Percentiles rank a stretch among this genome's conserved stretches.
Evolutionary conservation across 2,888 invertebrate genomes (phyloP).

Genomic region (Drosophila lutescens): DNA sequence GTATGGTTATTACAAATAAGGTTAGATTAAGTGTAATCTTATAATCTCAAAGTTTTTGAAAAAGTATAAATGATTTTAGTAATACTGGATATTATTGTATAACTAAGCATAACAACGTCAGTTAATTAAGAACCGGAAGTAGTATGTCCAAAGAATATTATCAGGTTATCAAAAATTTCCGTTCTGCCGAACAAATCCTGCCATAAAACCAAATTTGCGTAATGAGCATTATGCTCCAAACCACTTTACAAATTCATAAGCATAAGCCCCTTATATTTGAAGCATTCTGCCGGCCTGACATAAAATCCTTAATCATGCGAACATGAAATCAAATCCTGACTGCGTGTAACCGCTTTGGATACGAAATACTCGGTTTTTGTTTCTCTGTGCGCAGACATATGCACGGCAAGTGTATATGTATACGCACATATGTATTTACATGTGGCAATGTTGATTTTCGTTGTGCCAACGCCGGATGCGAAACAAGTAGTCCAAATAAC

Average conservation of each 20-base stretch:
- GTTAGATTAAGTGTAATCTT: too few relatives aligned
- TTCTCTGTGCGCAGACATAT: constrained; percentile 33
- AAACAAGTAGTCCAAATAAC: constrained; percentile 79
- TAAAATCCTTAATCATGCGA: constrained; percentile 38
- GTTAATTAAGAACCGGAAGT: not conserved
- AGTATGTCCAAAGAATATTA: not conserved
- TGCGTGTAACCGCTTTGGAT: constrained; percentile 37
- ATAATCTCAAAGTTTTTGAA: too few relatives aligned
- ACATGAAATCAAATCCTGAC: constrained; percentile 40
- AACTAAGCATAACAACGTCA: not conserved
- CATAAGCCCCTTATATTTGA: constrained; percentile 20
- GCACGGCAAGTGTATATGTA: constrained; percentile 3
- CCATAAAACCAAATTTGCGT: constrained; percentile 17
- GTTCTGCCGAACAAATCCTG: not conserved
- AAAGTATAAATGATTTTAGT: too few relatives aligned
- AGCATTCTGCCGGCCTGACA: constrained; percentile 16
- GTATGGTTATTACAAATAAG: too few relatives aligned
- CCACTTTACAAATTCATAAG: constrained; percentile 31
- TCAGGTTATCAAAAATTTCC: not conserved
- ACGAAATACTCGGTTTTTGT: constrained; percentile 31
- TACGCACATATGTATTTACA: constrained; percentile 6
- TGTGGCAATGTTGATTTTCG: constrained; percentile 69
- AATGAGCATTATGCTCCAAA: constrained; percentile 32
- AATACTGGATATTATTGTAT: too few relatives aligned
- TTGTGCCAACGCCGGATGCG: constrained; percentile 74